Evolutionary conservation across 2,797 vertebrate genomes (phyloP).

Genomic region (Tachyglossus aculeatus): DNA sequence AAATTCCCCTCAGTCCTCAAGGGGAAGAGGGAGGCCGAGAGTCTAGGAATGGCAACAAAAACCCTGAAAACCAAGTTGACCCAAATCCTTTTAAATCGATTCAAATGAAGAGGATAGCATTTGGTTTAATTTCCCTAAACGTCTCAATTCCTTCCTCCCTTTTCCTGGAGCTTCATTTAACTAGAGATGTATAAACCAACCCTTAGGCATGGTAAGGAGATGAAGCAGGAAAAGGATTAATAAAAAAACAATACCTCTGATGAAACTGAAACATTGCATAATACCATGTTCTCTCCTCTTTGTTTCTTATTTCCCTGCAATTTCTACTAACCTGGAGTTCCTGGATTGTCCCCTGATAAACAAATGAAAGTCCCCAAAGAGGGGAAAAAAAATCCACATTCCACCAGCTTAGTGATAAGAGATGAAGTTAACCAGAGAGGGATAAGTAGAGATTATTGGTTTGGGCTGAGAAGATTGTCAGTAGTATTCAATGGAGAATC

Average conservation of each 20-base stretch:
- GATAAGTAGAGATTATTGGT: constrained; percentile 42
- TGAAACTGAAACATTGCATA: constrained; percentile 40
- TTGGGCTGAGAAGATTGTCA: constrained; percentile 15
- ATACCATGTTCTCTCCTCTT: constrained; percentile 33
- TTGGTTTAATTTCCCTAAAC: too few species aligned
- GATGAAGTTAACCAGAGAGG: constrained; percentile 37
- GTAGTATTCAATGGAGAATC: neutral
- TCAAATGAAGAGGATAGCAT: neutral
- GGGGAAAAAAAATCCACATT: constrained; percentile 36
- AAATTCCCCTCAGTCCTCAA: too few species aligned
- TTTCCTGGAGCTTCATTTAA: too few species aligned
- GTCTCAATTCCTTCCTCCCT: too few species aligned
- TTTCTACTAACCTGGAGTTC: constrained; percentile 44
- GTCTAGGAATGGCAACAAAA: too few species aligned
- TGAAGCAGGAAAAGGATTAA: too few species aligned
- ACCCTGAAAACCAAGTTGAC: constrained; percentile 17
- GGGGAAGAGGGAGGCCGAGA: too few species aligned
- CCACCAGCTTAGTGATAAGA: constrained; percentile 44
- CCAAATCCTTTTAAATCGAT: constrained; percentile 2
- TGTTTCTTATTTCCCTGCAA: constrained; percentile 51
- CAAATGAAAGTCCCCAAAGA: constrained; percentile 27
- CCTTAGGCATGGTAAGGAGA: too few species aligned
- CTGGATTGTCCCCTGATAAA: constrained; percentile 20
- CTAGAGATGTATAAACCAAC: too few species aligned
- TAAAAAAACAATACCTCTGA: too few species aligned